These are phyloP conservation scores for Coranthus polyacanthus DNA, from an alignment of 2,797 vertebrate genomes.

Conservation along the genomic window DNA sequence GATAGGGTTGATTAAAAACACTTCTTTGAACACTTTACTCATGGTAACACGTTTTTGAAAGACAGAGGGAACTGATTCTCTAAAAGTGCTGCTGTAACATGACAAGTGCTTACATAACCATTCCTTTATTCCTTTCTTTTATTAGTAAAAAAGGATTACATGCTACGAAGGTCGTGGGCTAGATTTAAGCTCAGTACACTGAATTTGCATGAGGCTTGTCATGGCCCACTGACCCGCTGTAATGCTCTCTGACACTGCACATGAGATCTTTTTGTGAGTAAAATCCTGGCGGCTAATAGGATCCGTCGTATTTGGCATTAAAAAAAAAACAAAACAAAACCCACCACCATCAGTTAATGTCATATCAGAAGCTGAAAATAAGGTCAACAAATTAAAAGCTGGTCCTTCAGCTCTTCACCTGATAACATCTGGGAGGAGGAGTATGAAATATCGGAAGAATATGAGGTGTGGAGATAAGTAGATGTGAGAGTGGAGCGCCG, in stretches of 20 bases:
- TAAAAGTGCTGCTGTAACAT: constrained; percentile 60
- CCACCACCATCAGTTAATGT: constrained; percentile 24
- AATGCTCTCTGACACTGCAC: constrained; percentile 10
- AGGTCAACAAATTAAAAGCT: constrained; percentile 16
- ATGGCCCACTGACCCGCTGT: background rate
- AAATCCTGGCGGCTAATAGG: constrained; percentile 7
- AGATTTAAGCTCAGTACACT: background rate
- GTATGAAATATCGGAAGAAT: constrained; percentile 52
- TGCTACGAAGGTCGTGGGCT: background rate
- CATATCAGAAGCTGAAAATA: constrained; percentile 31
- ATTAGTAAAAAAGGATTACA: background rate
- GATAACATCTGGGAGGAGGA: constrained; percentile 45
- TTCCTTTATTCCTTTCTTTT: constrained; percentile 1
- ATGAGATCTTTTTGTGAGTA: constrained; percentile 3
- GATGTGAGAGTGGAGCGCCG: constrained; percentile 7
- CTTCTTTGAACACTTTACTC: constrained; percentile 3
- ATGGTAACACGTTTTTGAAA: constrained; percentile 19
- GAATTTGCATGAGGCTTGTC: background rate
- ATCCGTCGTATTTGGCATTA: constrained; percentile 21
- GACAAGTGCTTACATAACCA: constrained; percentile 56
- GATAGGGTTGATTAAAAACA: constrained; percentile 1
- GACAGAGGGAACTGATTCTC: constrained; percentile 18
- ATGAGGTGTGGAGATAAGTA: constrained; percentile 38
- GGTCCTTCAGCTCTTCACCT: constrained; percentile 23
- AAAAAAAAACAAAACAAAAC: background rate